phyloP scores from a whole-genome alignment of 2,113 vertebrate species.

The Ophiodon elongatus region DNA sequence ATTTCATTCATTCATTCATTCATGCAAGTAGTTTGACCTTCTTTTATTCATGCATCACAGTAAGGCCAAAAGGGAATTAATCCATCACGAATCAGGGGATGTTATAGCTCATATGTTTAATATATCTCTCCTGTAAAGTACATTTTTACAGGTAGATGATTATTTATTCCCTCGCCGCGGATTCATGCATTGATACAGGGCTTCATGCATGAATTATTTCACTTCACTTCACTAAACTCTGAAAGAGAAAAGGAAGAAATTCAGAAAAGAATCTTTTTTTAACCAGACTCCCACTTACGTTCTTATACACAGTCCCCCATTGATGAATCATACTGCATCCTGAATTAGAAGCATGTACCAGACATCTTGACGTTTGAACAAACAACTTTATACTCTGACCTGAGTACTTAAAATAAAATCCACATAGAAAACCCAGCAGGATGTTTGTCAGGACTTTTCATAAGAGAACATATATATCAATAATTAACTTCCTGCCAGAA shows the following conservation, averaged over 20 bases:
- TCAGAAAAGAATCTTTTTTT: background rate
- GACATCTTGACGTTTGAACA: constrained; percentile 3
- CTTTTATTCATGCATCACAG: background rate
- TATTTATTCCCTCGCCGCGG: background rate
- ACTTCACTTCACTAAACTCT: background rate
- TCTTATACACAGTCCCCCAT: constrained; percentile 1
- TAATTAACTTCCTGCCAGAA: background rate
- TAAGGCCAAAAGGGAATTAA: background rate
- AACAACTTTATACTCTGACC: background rate
- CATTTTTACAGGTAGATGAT: background rate
- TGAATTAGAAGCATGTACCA: constrained; percentile 12
- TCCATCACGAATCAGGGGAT: background rate
- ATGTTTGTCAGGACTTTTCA: too few species aligned
- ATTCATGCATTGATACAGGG: background rate
- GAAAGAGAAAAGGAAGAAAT: background rate
- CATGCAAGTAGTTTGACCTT: background rate
- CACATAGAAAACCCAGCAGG: background rate
- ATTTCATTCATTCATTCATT: constrained; percentile 22
- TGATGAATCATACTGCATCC: constrained; percentile 20
- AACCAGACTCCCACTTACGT: constrained; percentile 42
- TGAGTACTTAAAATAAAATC: background rate
- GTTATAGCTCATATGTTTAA: background rate
- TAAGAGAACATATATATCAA: background rate
- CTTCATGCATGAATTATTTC: constrained; percentile 13
- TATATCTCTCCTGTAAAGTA: background rate